Evolutionary conservation across 2,797 vertebrate genomes (phyloP), one percentile per base, ranked within the genome.

Genomic region (Picus viridis): DNA sequence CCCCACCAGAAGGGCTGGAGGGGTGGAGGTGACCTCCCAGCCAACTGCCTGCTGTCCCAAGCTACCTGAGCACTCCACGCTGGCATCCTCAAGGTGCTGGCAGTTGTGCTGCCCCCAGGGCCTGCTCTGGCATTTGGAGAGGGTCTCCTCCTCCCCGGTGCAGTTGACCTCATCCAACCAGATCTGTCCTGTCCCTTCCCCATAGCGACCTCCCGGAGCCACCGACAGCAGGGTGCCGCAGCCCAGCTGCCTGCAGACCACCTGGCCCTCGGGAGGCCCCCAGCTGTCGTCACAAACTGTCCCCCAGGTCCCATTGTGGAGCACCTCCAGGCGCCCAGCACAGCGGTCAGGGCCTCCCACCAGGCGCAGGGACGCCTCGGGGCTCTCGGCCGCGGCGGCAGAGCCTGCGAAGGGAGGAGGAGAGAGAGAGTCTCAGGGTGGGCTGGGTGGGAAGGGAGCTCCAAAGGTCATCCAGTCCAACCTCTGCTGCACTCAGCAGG

Each of bases 61-160:
- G 15, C 49, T 93, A 97, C 97, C 97, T 34, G 95, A 95, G 86
- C 97, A 97, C 78, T 97, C 97, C 67, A 97, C 94, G n/a, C 96
- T 96, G 86, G 96, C 97, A 1, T 97, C 97, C 56, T 97, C 97
- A 57, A 95, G 49, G 0, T 97, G 97, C 47, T 93, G 88, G 47
- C 97, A 97, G 88, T 97, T 96, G 86, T 97, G 96, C 22, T 56
- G 53, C 10, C 96, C 96, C 95, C 96, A 92, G 0, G 87, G 16
- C 18, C 58, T 63, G 2, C 96, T 78, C 3, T 27, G 76, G 76
- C 97, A 97, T 63, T 93, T 58, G 0, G 64, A 91, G n/a, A 97
- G 83, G 2, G 86, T 65, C 3, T 56, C 59, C 73, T 97, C 97
- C 1, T 61, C 73, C 7, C 97, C 97, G 2, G 63, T 89, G 79